Percentiles rank a stretch among this genome's conserved stretches.
Conservation (phyloP, 1,140 invertebrate species). For the Drosophila repletoides region DNA sequence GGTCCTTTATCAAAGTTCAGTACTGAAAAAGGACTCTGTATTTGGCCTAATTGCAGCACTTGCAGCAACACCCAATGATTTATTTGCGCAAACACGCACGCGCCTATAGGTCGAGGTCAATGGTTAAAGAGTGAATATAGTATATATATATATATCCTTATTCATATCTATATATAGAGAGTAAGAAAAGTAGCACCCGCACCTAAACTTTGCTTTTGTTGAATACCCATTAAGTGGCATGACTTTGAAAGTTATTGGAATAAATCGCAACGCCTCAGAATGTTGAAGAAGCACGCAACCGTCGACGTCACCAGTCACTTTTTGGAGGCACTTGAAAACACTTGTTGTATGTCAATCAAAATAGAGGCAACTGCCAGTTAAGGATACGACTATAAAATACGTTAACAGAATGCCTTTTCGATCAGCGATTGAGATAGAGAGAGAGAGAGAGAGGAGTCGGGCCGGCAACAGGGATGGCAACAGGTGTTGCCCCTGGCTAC, state of each 20-base stretch:
- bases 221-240: constrained; percentile 52
- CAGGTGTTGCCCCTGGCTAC: constrained; percentile 49
- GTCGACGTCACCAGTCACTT: constrained; percentile 14
- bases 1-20: constrained; percentile 13
- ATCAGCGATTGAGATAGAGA: no score
- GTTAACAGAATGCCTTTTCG: constrained; percentile 47
- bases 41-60: constrained; percentile 35
- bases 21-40: constrained; percentile 16
- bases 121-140: constrained; percentile 27
- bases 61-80: constrained; percentile 48
- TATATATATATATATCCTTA: no score
- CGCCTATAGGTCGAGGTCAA: constrained; percentile 66
- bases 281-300: constrained; percentile 67
- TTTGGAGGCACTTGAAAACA: constrained; percentile 64
- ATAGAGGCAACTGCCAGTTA: constrained; percentile 38
- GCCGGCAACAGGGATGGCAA: constrained; percentile 18
- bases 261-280: constrained; percentile 46
- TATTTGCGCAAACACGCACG: constrained; percentile 61
- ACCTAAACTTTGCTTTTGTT: no score
- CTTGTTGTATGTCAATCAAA: constrained; percentile 72
- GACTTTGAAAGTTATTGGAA: constrained; percentile 65
- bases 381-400: not conserved
- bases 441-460: no score
- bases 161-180: not conserved
- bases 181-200: constrained; percentile 59